A percentile compares a stretch with the other conserved stretches of the same genome.
These are phyloP conservation scores for Eptatretus burgeri DNA, from an alignment of 2,113 vertebrate species.

Conservation along the genomic window DNA sequence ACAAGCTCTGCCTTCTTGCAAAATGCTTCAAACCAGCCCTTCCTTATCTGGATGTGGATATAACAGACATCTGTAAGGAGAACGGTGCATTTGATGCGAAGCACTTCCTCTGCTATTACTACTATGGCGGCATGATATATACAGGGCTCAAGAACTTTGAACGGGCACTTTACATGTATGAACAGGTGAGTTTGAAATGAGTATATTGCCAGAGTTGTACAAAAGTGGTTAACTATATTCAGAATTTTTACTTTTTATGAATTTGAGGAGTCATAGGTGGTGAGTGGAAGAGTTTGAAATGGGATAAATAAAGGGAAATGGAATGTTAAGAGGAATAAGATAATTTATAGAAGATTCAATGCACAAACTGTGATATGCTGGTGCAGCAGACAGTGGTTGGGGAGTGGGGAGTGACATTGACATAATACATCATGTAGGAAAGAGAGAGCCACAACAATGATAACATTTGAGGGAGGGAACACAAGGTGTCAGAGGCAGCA, in stretches of 20 bases:
- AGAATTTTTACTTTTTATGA: background rate
- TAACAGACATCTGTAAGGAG: constrained; percentile 99
- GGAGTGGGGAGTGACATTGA: too few relatives aligned
- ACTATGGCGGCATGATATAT: constrained; percentile 97
- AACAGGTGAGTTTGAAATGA: constrained; percentile 35
- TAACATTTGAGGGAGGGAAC: too few relatives aligned
- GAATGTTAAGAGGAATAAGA: too few relatives aligned
- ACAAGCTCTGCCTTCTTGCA: constrained; percentile 80
- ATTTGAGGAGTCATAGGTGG: background rate
- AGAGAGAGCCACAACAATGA: too few relatives aligned
- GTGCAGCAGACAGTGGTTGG: too few relatives aligned
- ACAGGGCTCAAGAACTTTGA: constrained; percentile 98
- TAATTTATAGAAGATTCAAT: too few relatives aligned
- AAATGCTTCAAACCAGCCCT: constrained; percentile 96
- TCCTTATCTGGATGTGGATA: constrained; percentile 84
- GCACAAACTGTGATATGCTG: too few relatives aligned
- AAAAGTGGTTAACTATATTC: background rate
- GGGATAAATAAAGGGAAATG: too few relatives aligned
- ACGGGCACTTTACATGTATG: constrained; percentile 92
- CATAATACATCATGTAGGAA: too few relatives aligned
- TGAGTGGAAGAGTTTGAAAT: too few relatives aligned
- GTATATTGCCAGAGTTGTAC: background rate
- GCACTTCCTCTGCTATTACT: constrained; percentile 97
- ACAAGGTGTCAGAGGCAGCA: too few relatives aligned
- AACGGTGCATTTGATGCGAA: constrained; percentile 94